A percentile compares a stretch with the other conserved stretches of the same genome.
phyloP scores from a whole-genome alignment of 2,888 invertebrate genomes.

The Smittia sp. region DNA sequence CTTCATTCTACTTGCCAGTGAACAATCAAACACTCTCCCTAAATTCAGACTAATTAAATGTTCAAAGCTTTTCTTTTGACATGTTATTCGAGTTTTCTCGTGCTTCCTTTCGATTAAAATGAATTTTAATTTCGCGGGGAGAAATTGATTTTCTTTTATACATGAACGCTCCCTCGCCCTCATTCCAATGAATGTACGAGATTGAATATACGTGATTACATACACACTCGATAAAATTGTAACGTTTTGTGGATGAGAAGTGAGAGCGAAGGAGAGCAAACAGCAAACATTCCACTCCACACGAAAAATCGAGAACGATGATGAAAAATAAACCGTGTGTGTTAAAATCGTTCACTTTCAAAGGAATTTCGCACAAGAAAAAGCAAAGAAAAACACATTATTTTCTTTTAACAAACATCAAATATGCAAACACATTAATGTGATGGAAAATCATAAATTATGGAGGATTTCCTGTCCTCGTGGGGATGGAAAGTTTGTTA shows the following conservation, averaged over 20 bases:
- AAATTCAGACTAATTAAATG: background rate
- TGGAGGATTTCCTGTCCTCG: slow-evolving; percentile 28
- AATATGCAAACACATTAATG: slow-evolving; percentile 40
- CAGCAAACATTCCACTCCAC: background rate
- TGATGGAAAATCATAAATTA: slow-evolving; percentile 41
- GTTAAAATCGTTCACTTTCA: slow-evolving; percentile 29
- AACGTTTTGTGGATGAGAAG: background rate
- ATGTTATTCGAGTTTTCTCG: background rate
- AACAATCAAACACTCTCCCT: background rate
- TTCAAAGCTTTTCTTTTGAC: too few relatives aligned
- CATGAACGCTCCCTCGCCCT: background rate
- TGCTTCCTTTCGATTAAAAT: background rate
- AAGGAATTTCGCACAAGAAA: background rate
- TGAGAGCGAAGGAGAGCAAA: background rate
- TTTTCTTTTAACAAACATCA: slow-evolving; percentile 25
- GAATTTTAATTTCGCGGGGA: background rate
- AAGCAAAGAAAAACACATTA: background rate
- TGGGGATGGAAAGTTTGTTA: background rate
- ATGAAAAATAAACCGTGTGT: slow-evolving; percentile 23
- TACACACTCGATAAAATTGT: slow-evolving; percentile 11
- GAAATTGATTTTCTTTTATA: background rate
- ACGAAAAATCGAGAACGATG: background rate
- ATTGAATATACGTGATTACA: slow-evolving; percentile 26
- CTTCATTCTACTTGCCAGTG: background rate
- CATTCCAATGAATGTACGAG: background rate